phyloP scores from a whole-genome alignment of 1,140 invertebrate genomes.

The Maniola jurtina region DNA sequence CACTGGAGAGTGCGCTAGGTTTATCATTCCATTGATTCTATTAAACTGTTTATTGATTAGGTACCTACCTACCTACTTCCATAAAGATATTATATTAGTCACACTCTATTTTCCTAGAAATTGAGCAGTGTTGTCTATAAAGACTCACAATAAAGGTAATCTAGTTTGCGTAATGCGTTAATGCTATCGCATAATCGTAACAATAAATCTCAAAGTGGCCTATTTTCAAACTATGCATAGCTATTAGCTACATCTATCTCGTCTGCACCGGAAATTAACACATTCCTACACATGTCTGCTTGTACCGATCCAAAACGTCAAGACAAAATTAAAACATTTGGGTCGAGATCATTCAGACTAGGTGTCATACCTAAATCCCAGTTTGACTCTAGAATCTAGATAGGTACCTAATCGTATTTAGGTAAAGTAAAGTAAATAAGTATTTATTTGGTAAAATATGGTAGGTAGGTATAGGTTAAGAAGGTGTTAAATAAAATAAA shows the following conservation, averaged over 20 bases:
- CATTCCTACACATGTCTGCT: conserved; percentile 15
- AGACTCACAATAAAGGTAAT: not conserved
- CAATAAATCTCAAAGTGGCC: conserved; percentile 9
- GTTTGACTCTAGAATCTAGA: not conserved
- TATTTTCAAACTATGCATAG: not conserved
- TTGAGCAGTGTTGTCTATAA: not conserved
- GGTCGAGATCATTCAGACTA: not conserved
- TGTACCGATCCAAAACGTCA: not conserved
- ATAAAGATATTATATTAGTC: not conserved
- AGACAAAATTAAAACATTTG: conserved; percentile 8
- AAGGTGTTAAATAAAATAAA: no score
- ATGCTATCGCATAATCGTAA: not conserved
- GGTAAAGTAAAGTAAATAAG: no score
- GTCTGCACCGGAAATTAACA: conserved; percentile 9
- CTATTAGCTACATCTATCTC: conserved; percentile 18
- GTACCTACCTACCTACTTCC: not conserved
- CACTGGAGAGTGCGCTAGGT: no score
- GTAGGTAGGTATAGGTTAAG: no score
- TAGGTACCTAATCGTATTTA: no score
- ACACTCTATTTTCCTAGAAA: not conserved
- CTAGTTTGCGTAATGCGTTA: not conserved
- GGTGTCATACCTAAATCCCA: not conserved
- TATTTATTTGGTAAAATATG: no score
- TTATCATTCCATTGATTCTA: no score
- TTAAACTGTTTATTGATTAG: no score